Conservation (phyloP, 1,140 invertebrate genomes). For the Zeugodacus cucurbitae region DNA sequence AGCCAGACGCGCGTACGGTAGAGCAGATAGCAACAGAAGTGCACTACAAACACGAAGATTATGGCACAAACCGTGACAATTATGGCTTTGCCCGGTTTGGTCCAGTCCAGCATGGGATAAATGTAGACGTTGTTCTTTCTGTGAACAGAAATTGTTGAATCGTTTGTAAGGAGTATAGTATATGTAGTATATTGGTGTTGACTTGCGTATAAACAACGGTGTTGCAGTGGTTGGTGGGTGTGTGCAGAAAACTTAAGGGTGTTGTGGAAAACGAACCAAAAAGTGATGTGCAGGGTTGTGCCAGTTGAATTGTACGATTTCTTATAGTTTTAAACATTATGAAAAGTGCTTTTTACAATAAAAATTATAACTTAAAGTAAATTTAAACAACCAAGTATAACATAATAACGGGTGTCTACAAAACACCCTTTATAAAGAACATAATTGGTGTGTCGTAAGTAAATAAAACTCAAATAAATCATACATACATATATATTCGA, state of each 20-base stretch:
- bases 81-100: conserved; percentile 68
- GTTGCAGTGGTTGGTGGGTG: background rate
- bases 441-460: no score
- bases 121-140: conserved; percentile 70
- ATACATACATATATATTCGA: no score
- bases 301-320: no score
- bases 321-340: no score
- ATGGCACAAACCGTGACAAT: conserved; percentile 69
- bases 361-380: no score
- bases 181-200: background rate
- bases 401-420: no score
- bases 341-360: no score
- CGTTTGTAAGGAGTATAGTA: background rate
- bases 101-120: conserved; percentile 74
- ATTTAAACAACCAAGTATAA: no score
- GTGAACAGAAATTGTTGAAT: conserved; percentile 46
- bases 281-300: background rate
- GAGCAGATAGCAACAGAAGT: conserved; percentile 65
- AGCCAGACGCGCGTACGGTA: conserved; percentile 64
- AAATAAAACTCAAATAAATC: no score
- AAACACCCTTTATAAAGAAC: no score
- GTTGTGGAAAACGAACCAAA: background rate
- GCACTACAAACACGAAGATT: conserved; percentile 68
- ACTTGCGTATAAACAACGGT: background rate
- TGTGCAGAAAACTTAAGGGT: background rate